Base-by-base conservation (phyloP, 2,113 vertebrate genomes). In the Microtus ochrogaster region DNA sequence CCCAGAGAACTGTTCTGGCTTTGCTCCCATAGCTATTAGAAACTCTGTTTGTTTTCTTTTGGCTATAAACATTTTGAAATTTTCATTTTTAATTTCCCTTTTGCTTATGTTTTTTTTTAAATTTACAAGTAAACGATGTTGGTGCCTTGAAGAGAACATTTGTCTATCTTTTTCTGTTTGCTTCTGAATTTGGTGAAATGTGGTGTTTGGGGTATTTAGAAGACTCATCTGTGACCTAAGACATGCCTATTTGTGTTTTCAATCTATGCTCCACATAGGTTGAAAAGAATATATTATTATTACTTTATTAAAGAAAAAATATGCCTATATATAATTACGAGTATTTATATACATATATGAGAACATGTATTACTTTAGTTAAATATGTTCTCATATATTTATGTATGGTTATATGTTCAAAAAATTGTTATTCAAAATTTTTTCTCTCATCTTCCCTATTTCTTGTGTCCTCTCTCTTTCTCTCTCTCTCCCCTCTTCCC, bases 31-130 rank as follows among this genome's bases (percentile, higher is more conserved):
- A 92, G 22, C 28, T 92, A 90, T 70, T 90, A 63, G n/a, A 89
- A 89, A 86, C 19, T 61, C 5, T 2, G 66, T 41, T 87, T 94
- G 22, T 74, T 95, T 89, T 83, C 74, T 77, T 83, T 95, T 5
- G 21, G 10, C 61, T 89, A 26, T 73, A 78, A 85, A 68, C 65
- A 76, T 78, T 84, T 92, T 78, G 39, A 0, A 73, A 68, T 89
- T 93, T 93, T 44, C 52, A 68, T 93, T 72, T 76, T 94, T 93
- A 87, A 94, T 77, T 90, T 96, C 28, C 11, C 44, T 36, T 83
- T 92, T 72, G 9, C 26, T 94, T 22, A 65, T 52, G 30, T 49
- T 49, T 49, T 77, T 73, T 87, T 33, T 0, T 2, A 41, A 41
- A 70, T 55, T 49, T 91, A 95, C 2, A 90, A 44, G 44, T 88